These are phyloP conservation scores for Excalfactoria chinensis DNA, from an alignment of 2,113 vertebrate genomes.

Conservation along the genomic window DNA sequence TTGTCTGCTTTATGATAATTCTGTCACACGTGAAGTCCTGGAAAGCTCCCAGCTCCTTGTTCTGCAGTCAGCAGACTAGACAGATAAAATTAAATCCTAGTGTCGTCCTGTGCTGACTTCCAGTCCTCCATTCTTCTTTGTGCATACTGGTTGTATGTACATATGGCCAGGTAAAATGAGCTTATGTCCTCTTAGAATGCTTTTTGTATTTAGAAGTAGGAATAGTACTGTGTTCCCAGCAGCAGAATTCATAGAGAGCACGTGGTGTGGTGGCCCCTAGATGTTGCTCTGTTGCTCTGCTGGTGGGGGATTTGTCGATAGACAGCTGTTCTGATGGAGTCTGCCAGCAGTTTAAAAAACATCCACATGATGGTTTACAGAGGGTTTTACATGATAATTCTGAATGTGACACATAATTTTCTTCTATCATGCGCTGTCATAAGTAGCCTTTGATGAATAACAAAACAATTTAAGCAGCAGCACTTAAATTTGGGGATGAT, in stretches of 20 bases:
- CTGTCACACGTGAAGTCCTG: background rate
- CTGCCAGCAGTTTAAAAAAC: slow-evolving; percentile 14
- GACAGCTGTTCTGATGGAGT: background rate
- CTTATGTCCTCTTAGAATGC: background rate
- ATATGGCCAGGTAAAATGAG: background rate
- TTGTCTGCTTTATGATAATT: slow-evolving; percentile 11
- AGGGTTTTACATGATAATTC: slow-evolving; percentile 31
- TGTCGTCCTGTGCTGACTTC: background rate
- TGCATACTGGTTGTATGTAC: background rate
- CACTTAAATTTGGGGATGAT: slow-evolving; percentile 33
- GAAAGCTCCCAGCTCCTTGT: background rate
- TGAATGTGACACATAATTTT: background rate
- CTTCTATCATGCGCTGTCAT: slow-evolving; percentile 17
- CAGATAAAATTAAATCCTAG: background rate
- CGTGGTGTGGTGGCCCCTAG: background rate
- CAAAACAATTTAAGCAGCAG: slow-evolving; percentile 42
- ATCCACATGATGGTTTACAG: slow-evolving; percentile 15
- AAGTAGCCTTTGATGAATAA: slow-evolving; percentile 64
- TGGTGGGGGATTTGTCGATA: background rate
- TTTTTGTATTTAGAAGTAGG: background rate
- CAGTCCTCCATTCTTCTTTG: background rate
- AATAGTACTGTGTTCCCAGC: background rate
- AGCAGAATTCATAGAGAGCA: background rate
- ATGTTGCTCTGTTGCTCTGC: background rate
- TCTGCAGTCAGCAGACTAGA: background rate